Evolutionary conservation across 2,113 vertebrate genomes (phyloP).

Genomic region (Salminus brasiliensis): DNA sequence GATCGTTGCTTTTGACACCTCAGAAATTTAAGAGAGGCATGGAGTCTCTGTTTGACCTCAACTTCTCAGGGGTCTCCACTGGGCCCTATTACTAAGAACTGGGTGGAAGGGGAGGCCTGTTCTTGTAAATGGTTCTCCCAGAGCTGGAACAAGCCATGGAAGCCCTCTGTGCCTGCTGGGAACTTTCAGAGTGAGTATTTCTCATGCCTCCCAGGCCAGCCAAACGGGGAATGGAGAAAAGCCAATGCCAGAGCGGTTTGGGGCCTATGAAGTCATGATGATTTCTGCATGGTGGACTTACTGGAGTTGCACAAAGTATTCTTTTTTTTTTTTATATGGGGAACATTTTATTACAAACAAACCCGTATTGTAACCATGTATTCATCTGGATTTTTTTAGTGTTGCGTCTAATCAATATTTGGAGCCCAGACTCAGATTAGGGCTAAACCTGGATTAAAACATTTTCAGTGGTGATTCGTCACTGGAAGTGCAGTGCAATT

Average conservation of each 20-base stretch:
- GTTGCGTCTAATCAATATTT: too few relatives aligned
- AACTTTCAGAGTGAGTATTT: conserved; percentile 67
- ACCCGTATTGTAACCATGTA: too few relatives aligned
- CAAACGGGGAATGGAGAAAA: conserved; percentile 57
- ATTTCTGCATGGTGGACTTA: conserved; percentile 54
- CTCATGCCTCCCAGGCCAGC: conserved; percentile 69
- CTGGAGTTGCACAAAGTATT: too few relatives aligned
- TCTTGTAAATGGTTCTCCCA: conserved; percentile 65
- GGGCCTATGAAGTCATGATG: conserved; percentile 63
- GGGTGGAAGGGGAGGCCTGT: conserved; percentile 8
- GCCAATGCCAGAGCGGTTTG: conserved; percentile 57
- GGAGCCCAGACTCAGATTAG: too few relatives aligned
- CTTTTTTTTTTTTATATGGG: too few relatives aligned
- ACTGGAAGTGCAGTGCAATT: too few relatives aligned
- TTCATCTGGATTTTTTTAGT: too few relatives aligned
- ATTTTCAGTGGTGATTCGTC: too few relatives aligned
- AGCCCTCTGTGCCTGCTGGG: conserved; percentile 73
- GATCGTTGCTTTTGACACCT: not conserved
- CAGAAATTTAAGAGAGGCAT: not conserved
- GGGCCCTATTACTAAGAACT: conserved; percentile 5
- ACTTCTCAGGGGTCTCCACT: not conserved
- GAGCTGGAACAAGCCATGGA: conserved; percentile 67
- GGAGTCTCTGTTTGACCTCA: not conserved
- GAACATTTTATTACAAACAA: too few relatives aligned
- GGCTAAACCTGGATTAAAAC: too few relatives aligned